Evolutionary conservation across 1,140 invertebrate species (phyloP), one percentile per base, ranked within the genome.

Genomic region (Atopsyche davidsoni): DNA sequence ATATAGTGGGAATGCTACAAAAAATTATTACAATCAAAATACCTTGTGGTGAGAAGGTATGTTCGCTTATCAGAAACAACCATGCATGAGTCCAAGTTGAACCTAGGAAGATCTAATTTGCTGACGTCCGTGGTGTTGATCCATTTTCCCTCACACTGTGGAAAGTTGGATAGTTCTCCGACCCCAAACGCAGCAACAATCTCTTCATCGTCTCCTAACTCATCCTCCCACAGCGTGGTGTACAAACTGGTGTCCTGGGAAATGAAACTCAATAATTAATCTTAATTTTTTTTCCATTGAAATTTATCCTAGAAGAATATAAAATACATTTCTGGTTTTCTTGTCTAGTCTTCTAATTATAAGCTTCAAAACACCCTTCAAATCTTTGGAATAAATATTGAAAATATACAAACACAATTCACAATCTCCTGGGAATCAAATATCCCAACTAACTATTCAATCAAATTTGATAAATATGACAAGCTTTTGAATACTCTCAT

Each of bases 211-310:
- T 58, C 51, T 22, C 44, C 51, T 11, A 58, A 47, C 10, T 44
- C 46, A 51, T 53, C 51, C 39, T 53, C 51, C 47, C 51, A 58
- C 28, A 58, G 36, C n/a, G 45, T 36, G 7, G 41, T 45, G 34
- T 50, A 32, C 36, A 47, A 41, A 32, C 46, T 46, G 9, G 44
- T 17, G 16, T 58, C 51, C 55, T 58, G 38, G 24, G 52, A 39
- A 47, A 25, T 35, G 23, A 21, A 19, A 17, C 2, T 39, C 2
- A 38, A 48, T 48, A 2, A 9, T 11, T 4, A 48, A n/a, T 25
- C 23, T 24, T 25, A 24, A 48, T 3, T n/a, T n/a, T n/a, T n/a
- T n/a, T n/a, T n/a, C n/a, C n/a, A n/a, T n/a, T n/a, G n/a, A n/a
- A n/a, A n/a, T n/a, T n/a, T n/a, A n/a, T n/a, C n/a, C n/a, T n/a